These are phyloP conservation scores for Plutella xylostella DNA, from an alignment of 2,888 invertebrate genomes.

Conservation along the genomic window DNA sequence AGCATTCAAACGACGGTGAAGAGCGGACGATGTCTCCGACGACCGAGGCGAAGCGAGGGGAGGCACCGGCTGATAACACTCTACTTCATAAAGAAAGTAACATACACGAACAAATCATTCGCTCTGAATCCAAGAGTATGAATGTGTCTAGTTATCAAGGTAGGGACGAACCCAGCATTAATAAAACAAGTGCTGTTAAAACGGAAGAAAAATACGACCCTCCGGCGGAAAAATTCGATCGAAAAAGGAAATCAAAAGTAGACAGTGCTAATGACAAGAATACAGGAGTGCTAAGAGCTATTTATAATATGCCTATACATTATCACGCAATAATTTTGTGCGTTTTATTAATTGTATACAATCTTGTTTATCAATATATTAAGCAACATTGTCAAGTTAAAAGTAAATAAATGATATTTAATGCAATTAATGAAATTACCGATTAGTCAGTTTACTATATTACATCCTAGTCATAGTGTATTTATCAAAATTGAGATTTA, in stretches of 20 bases:
- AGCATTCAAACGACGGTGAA: conserved; percentile 32
- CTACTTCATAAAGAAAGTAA: no score
- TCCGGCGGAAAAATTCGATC: no score
- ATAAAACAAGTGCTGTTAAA: background rate
- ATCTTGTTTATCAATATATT: conserved; percentile 60
- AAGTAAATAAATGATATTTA: conserved; percentile 25
- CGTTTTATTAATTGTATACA: conserved; percentile 64
- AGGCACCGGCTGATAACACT: no score
- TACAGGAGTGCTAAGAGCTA: conserved; percentile 41
- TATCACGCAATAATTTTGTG: conserved; percentile 64
- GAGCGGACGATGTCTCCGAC: conserved; percentile 6
- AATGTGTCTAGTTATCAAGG: conserved; percentile 17
- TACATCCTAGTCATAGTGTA: conserved; percentile 53
- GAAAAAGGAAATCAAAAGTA: conserved; percentile 24
- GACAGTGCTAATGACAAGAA: conserved; percentile 44
- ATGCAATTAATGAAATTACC: conserved; percentile 9
- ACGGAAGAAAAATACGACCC: no score
- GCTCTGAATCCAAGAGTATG: conserved; percentile 16
- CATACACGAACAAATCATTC: no score
- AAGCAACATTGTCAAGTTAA: conserved; percentile 52
- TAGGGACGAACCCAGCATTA: conserved; percentile 12
- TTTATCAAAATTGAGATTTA: conserved; percentile 21
- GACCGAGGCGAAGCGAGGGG: no score
- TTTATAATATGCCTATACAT: conserved; percentile 63
- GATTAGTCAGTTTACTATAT: conserved; percentile 22